phyloP scores from a whole-genome alignment of 2,888 invertebrate species.

The Altica lythri region DNA sequence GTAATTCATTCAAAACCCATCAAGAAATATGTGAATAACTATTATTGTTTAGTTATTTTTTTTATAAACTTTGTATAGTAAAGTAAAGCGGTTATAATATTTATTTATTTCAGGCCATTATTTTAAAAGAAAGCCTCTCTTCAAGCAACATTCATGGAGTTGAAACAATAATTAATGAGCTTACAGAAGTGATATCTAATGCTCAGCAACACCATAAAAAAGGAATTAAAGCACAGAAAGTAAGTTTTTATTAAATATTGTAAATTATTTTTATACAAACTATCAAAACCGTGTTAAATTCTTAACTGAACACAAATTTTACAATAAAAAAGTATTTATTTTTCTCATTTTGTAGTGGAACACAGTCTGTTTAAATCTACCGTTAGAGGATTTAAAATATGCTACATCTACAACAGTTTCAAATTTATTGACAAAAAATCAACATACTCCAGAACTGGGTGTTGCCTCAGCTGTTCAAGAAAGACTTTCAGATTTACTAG shows the following conservation, averaged over 20 bases:
- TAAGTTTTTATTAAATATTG: constrained; percentile 49
- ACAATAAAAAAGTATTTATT: constrained; percentile 2
- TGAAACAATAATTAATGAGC: constrained; percentile 78
- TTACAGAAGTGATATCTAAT: constrained; percentile 74
- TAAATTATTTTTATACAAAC: neutral
- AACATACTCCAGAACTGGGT: constrained; percentile 83
- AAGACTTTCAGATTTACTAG: constrained; percentile 77
- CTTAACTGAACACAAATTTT: neutral
- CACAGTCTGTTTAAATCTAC: constrained; percentile 81
- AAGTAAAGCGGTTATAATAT: no score
- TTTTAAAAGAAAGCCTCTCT: constrained; percentile 80
- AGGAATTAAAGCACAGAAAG: constrained; percentile 90
- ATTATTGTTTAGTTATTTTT: no score
- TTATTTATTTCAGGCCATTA: constrained; percentile 65
- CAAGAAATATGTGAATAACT: no score
- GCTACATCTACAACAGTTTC: constrained; percentile 80
- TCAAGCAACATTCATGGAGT: constrained; percentile 61
- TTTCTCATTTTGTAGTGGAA: constrained; percentile 87
- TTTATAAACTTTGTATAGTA: no score
- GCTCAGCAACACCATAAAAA: constrained; percentile 75
- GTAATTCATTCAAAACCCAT: no score
- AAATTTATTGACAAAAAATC: constrained; percentile 80
- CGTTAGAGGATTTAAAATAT: constrained; percentile 77
- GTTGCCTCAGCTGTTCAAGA: constrained; percentile 90
- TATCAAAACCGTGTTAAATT: no score